Evolutionary conservation across 1,140 invertebrate species (phyloP), one percentile per base, ranked within the genome.

Genomic region (Zaprionus davidi): DNA sequence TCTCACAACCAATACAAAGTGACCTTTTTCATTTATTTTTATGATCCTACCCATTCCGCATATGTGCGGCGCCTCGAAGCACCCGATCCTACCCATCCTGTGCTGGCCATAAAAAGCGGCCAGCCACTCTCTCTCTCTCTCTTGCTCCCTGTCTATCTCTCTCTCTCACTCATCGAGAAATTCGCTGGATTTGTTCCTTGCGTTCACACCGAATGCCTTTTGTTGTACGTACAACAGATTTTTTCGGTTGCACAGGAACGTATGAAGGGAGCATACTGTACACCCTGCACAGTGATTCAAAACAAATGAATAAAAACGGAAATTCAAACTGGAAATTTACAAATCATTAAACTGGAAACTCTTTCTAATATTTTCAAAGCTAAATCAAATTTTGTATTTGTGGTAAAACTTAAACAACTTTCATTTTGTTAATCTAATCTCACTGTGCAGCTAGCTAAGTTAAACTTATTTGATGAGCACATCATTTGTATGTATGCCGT

Each of bases 11-110:
- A 83, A 87, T 87, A 87, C 84, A 88, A 87, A 83, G 84, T 87
- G 84, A 87, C 84, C 84, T 87, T 87, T 71, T 87, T 87, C 84
- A 88, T 87, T 88, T 87, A 88, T 88, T 87, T 87, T 87, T 87
- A 88, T 87, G 84, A 87, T 84, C 26, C 49, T 36, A 2, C 53
- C 59, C 31, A 59, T 15, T 9, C 41, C 31, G 26, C 17, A 17
- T 58, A 17, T 57, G 17, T 58, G 53, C 20, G 36, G 26, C 24
- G 41, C 44, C 67, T 41, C 31, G 5, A 51, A 38, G 55, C 56
- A 34, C 31, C 65, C 31, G 17, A 26, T 41, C 51, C 55, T 44
- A 41, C 22, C 66, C 41, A 17, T n/a, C 41, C 34, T 36, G 22
- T n/a, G 15, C 7, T 26, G 60, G 20, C 65, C 84, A 79, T 76